Evolutionary conservation across 1,140 invertebrate species (phyloP).

Genomic region (Drosophila pseudoananassae): DNA sequence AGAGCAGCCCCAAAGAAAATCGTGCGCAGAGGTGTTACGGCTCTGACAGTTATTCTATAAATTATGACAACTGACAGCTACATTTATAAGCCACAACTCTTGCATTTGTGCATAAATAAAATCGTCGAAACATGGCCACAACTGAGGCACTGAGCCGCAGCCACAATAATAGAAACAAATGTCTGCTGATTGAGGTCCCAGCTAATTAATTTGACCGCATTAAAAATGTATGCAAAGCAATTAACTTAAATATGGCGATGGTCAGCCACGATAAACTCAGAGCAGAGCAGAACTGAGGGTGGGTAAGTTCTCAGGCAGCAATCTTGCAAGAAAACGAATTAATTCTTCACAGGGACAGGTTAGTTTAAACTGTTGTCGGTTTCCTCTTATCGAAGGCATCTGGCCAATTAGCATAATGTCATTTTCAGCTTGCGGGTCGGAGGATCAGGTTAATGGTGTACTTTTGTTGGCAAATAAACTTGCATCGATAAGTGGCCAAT

Average conservation of each 20-base stretch:
- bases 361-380: slow-evolving; percentile 37
- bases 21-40: slow-evolving; percentile 74
- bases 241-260: slow-evolving; percentile 71
- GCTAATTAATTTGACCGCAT: slow-evolving; percentile 76
- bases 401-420: slow-evolving; percentile 57
- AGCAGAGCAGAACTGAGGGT: neutral
- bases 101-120: slow-evolving; percentile 72
- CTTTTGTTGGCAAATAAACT: slow-evolving; percentile 23
- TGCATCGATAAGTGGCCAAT: slow-evolving; percentile 22
- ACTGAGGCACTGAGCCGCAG: slow-evolving; percentile 5
- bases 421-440: neutral
- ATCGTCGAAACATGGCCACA: slow-evolving; percentile 58
- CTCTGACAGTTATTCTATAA: slow-evolving; percentile 81
- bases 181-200: slow-evolving; percentile 41
- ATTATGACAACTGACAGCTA: slow-evolving; percentile 82
- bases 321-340: slow-evolving; percentile 43
- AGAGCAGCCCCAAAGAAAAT: slow-evolving; percentile 55
- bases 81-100: slow-evolving; percentile 80
- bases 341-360: slow-evolving; percentile 27
- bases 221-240: slow-evolving; percentile 74
- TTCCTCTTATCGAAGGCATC: slow-evolving; percentile 33
- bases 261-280: slow-evolving; percentile 43
- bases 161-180: slow-evolving; percentile 32
- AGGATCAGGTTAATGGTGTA: slow-evolving; percentile 3
- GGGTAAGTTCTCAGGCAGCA: slow-evolving; percentile 44